Base-by-base conservation (phyloP, 2,888 invertebrate genomes). In the Trachelus tabidus region DNA sequence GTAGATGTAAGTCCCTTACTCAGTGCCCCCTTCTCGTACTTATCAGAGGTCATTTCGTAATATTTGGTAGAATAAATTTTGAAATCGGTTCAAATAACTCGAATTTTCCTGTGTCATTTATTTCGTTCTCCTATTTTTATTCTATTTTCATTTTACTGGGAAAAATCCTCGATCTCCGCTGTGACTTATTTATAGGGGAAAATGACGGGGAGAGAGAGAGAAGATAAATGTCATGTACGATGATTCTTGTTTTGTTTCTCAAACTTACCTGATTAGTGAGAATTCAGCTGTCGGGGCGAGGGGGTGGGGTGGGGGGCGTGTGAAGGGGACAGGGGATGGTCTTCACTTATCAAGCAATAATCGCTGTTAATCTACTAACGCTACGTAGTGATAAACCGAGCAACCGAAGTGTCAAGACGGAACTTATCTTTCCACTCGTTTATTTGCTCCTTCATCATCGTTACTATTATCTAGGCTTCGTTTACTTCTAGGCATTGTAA, bases 351-450 rank as follows among this genome's bases (percentile, higher is more conserved):
- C 76, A 75, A 73, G n/a, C 68, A 23, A 68, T 75, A 76, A 80
- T 80, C 76, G 75, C 75, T 31, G 78, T 75, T 76, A 76, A 79
- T 73, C 80, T 76, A 75, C 76, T 71, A 79, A 80, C 76, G 79
- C 75, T 40, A 79, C 75, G 73, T 79, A 76, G 68, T 37, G 79
- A 75, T 75, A 75, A 79, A 79, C 56, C 74, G 56, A 56, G 56
- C 56, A 56, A 23, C 56, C 9, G 23, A 56, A 56, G 56, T 56
- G 56, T 56, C 56, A 56, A 56, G 56, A 56, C 9, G 56, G 15
- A 56, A 6, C 56, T 6, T 56, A 56, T 56, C 56, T 56, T 56
- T 56, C 6, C 56, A 56, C 56, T 56, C 23, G 56, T 56, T 56
- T 56, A 9, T 56, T 56, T 56, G 23, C 23, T 56, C 56, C 56